Conservation (phyloP, 2,113 vertebrate species). For the Pygoscelis adeliae region DNA sequence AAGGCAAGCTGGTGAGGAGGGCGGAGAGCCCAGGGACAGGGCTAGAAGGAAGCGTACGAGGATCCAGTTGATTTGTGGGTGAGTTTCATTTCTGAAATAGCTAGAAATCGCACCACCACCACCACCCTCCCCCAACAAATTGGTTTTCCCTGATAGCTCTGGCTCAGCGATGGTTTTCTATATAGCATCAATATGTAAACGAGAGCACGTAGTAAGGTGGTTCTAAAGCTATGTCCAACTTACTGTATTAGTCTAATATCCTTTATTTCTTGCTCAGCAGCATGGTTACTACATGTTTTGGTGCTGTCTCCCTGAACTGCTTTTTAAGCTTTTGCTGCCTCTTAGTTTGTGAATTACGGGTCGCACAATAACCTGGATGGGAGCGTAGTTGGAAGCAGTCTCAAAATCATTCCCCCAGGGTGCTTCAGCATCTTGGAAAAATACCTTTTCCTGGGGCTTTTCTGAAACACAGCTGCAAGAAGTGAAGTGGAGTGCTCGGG, state of each 20-base stretch:
- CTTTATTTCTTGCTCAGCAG: neutral
- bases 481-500: rapidly evolving
- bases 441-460: neutral
- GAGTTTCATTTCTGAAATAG: neutral
- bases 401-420: neutral
- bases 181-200: rapidly evolving
- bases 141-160: neutral
- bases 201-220: rapidly evolving
- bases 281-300: rapidly evolving
- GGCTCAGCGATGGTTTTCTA: neutral
- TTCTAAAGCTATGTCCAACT: neutral
- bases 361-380: neutral
- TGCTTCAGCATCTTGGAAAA: neutral
- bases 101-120: neutral
- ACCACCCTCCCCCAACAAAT: no score
- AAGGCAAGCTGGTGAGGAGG: neutral
- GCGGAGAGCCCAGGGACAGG: neutral
- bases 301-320: neutral
- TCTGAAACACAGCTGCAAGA: neutral
- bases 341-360: rapidly evolving
- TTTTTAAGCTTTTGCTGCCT: neutral
- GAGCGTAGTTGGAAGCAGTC: neutral
- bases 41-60: neutral
- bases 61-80: neutral
- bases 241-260: rapidly evolving